phyloP scores from a whole-genome alignment of 2,113 vertebrate species.

The Thermophis baileyi region DNA sequence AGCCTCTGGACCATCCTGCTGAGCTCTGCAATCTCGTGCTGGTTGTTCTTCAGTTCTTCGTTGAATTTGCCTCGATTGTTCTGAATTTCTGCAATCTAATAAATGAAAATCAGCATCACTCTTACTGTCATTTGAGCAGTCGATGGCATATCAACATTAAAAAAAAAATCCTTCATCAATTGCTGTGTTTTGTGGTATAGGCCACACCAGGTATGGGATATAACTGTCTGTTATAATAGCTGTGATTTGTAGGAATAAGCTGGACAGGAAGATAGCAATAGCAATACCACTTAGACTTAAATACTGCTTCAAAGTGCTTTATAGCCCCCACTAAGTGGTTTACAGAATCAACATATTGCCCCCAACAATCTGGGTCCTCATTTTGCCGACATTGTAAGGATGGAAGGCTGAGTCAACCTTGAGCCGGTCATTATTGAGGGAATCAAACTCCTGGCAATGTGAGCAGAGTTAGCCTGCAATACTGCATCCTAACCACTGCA shows the following conservation, averaged over 20 bases:
- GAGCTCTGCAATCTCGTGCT: slow-evolving; percentile 80
- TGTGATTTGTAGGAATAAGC: background rate
- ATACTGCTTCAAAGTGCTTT: no score
- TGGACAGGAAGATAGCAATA: background rate
- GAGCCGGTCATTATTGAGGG: no score
- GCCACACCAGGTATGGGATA: background rate
- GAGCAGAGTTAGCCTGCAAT: no score
- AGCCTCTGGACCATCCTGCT: slow-evolving; percentile 78
- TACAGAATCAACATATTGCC: no score
- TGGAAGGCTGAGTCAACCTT: no score
- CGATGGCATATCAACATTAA: background rate
- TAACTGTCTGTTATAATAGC: background rate
- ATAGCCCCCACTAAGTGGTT: no score
- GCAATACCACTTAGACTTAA: no score
- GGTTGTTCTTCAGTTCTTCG: slow-evolving; percentile 79
- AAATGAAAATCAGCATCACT: background rate
- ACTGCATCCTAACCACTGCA: no score
- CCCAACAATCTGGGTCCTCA: no score
- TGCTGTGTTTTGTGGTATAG: background rate
- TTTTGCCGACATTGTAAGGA: no score
- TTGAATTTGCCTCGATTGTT: slow-evolving; percentile 65
- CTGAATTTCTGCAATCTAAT: slow-evolving; percentile 29
- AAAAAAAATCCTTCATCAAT: background rate
- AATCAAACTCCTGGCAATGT: no score
- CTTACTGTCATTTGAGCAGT: background rate